Evolutionary conservation across 2,888 invertebrate species (phyloP), one percentile per base, ranked within the genome.

Genomic region (Xylocampa areola): DNA sequence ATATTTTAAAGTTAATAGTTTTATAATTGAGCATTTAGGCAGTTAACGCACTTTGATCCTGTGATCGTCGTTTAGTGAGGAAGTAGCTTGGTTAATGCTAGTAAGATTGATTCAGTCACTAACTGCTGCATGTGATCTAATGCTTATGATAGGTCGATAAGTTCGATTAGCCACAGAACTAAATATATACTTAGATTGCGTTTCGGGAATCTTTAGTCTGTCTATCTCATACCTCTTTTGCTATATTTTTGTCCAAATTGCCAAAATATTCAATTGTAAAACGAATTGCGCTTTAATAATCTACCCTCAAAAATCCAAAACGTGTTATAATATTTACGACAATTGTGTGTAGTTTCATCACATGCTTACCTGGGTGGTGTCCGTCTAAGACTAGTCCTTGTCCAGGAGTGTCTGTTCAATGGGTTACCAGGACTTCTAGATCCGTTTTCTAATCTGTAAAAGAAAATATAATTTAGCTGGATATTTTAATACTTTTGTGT

Each of bases 381-480:
- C 84, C 97, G 95, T 80, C 97, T 94, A 44, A 98, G 92, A 83
- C 98, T 98, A 40, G 97, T 97, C 77, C 98, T 94, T 36, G 97
- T 95, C 97, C 98, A 97, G 48, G 97, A 96, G 86, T 97, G 97
- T 80, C 98, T 95, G 79, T 96, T 96, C 71, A 97, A 94, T 90
- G 94, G 94, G 67, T 95, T 94, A 36, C 94, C 95, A 2, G 96
- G 96, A 85, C 96, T 96, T 50, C 95, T 90, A 2, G 94, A 94
- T 63, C 95, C 95, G 74, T 95, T 95, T 79, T 96, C 95, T 73
- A 82, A 68, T 77, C 93, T 93, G 85, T 54, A 44, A 63, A 73
- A 40, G 63, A 68, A 68, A 45, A 30, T 90, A 90, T 77, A 43
- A 32, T 35, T 25, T 33, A 49, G 4, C 37, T 27, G 8, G 8